phyloP scores from a whole-genome alignment of 2,888 invertebrate species.

The Agrilus mali region DNA sequence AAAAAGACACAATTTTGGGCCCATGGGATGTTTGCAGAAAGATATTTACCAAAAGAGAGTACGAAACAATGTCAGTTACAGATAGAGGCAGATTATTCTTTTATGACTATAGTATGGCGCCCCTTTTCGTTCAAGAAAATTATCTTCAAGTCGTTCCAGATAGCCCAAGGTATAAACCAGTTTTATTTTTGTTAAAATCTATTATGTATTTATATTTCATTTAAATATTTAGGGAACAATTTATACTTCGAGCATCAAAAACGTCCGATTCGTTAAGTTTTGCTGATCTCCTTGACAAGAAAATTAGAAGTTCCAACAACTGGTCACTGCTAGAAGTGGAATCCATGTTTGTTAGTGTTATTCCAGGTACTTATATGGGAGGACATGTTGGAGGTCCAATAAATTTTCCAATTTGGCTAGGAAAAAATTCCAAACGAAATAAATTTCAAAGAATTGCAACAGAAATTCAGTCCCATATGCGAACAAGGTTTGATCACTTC shows the following conservation, averaged over 20 bases:
- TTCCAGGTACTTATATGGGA: slow-evolving; percentile 77
- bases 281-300: slow-evolving; percentile 74
- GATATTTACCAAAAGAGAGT: slow-evolving; percentile 73
- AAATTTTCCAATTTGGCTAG: slow-evolving; percentile 91
- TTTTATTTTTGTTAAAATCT: not conserved
- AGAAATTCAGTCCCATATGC: slow-evolving; percentile 77
- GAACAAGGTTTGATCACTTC: slow-evolving; percentile 48
- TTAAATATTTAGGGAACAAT: slow-evolving; percentile 36
- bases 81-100: slow-evolving; percentile 91
- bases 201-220: not conserved
- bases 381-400: slow-evolving; percentile 71
- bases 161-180: slow-evolving; percentile 48
- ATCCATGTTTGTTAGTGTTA: slow-evolving; percentile 81
- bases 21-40: slow-evolving; percentile 89
- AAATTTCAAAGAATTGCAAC: slow-evolving; percentile 74
- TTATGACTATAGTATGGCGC: slow-evolving; percentile 91
- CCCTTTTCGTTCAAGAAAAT: slow-evolving; percentile 96
- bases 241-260: slow-evolving; percentile 55
- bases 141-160: slow-evolving; percentile 73
- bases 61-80: slow-evolving; percentile 60
- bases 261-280: slow-evolving; percentile 77
- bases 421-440: slow-evolving; percentile 76
- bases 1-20: slow-evolving; percentile 80
- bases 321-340: slow-evolving; percentile 80
- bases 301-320: slow-evolving; percentile 64